Evolutionary conservation across 2,797 vertebrate genomes (phyloP), one percentile per base, ranked within the genome.

Genomic region (Sebastes elongatus): DNA sequence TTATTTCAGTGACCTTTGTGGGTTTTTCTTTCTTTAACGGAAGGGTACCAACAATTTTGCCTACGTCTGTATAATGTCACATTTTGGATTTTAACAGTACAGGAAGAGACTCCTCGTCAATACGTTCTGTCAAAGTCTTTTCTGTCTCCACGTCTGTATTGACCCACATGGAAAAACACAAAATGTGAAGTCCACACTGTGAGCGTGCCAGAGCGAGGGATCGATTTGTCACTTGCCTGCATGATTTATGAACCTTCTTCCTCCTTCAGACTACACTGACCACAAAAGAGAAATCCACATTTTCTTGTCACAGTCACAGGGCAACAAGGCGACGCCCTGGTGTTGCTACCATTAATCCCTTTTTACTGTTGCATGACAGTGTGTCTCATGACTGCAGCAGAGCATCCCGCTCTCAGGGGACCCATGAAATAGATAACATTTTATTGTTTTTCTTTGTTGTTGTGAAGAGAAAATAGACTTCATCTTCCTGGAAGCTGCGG

Each of bases 231-330:
- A 68, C 74, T 62, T 73, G 38, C 67, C 65, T 46, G 55, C 55
- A 76, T 88, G 85, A 94, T 91, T 89, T 87, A 91, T 86, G 78
- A 81, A 76, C 42, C 18, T 9, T 62, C 75, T 13, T 65, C 63
- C 60, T 71, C 74, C 53, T 77, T 81, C 74, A 86, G 76, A 85
- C 78, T 60, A 67, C 72, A 28, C 38, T 32, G 76, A 79, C 46
- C 78, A 83, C 61, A 74, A 71, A 89, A 83, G 72, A 86, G 59
- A 83, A 60, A 86, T 81, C 79, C 87, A 73, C 74, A 61, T 75
- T 78, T 78, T 79, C 46, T 75, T 77, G 84, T 83, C 75, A 87
- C 74, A 86, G 84, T 82, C 78, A 25, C 57, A 64, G 65, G 62
- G 73, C 68, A 85, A 78, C 71, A 72, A 79, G 73, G 59, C 71